Evolutionary conservation across 2,888 invertebrate genomes (phyloP).

Genomic region (Odiellus spinosus): DNA sequence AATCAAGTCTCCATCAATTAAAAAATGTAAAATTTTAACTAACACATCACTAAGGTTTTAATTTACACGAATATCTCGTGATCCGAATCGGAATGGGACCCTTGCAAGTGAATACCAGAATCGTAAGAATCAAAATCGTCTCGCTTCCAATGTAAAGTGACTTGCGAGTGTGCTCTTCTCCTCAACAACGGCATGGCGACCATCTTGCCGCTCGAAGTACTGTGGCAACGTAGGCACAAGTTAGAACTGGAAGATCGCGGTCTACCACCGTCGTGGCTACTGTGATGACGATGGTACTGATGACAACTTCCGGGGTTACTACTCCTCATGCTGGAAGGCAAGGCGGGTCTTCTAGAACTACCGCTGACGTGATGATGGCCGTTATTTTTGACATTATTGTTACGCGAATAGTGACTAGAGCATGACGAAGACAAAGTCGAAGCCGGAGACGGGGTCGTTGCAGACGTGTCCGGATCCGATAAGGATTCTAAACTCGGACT

Average conservation of each 20-base stretch:
- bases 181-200: constrained; percentile 13
- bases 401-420: constrained; percentile 13
- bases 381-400: constrained; percentile 4
- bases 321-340: no score
- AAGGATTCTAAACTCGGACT: constrained; percentile 15
- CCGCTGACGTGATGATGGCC: constrained; percentile 3
- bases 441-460: constrained; percentile 12
- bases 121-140: constrained; percentile 17
- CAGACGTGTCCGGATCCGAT: constrained; percentile 12
- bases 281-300: constrained; percentile 1
- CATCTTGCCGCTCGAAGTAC: constrained; percentile 11
- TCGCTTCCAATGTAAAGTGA: constrained; percentile 9
- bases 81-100: constrained; percentile 16
- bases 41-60: no score
- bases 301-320: not conserved
- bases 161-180: constrained; percentile 7
- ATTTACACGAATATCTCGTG: constrained; percentile 17
- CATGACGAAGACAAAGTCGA: constrained; percentile 13
- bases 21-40: no score
- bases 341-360: no score
- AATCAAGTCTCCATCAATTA: no score
- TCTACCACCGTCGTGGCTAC: constrained; percentile 4
- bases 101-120: constrained; percentile 15
- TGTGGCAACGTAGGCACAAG: constrained; percentile 7
- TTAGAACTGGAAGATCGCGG: not conserved